Conservation (phyloP, 2,113 vertebrate genomes). For the Azemiops feae region DNA sequence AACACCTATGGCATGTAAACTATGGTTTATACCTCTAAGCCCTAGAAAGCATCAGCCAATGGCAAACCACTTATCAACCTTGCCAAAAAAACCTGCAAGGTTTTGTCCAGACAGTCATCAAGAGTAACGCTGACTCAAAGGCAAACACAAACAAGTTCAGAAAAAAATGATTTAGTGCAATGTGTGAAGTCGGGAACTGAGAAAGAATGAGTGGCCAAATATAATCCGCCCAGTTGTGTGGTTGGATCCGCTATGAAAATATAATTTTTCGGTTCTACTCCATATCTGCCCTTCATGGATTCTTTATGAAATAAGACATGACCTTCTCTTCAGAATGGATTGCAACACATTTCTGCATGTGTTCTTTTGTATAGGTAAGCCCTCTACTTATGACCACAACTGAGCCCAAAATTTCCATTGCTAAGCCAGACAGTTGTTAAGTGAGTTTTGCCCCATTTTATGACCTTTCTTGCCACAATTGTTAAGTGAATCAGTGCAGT, state of each 20-base stretch:
- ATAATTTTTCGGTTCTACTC: background rate
- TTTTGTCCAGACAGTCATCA: background rate
- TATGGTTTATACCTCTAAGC: background rate
- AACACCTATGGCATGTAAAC: background rate
- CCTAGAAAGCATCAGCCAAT: background rate
- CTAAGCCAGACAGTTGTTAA: background rate
- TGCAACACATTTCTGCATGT: background rate
- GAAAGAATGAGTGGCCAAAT: background rate
- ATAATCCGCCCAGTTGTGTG: background rate
- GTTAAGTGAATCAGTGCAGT: background rate
- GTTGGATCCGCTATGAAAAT: background rate
- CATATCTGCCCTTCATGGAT: background rate
- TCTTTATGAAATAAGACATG: background rate
- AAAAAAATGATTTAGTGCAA: background rate
- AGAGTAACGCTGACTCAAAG: background rate
- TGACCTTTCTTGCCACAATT: background rate
- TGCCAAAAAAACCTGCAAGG: background rate
- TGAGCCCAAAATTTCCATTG: background rate
- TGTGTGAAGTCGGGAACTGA: background rate
- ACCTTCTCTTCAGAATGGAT: background rate
- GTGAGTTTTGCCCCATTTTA: background rate
- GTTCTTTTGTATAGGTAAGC: background rate
- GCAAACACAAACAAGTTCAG: background rate
- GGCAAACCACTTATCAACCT: background rate
- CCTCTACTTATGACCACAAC: background rate